Base-by-base conservation (phyloP, 1,140 invertebrate genomes). In the Papilio machaon region DNA sequence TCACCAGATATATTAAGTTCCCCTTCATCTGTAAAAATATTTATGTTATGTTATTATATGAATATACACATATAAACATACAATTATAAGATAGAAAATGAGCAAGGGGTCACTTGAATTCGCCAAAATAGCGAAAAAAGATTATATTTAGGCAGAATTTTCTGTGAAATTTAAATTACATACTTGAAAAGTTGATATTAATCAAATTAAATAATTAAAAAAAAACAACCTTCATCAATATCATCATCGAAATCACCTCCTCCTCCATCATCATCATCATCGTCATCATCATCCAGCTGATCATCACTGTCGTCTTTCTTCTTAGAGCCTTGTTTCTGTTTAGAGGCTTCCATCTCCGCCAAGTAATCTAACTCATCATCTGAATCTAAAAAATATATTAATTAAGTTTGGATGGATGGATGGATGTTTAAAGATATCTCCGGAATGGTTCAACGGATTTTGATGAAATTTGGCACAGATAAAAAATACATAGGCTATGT, bases 321-420 rank as follows among this genome's bases (percentile, higher is more conserved):
- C 88, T 86, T 95, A 83, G 84, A 94, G 87, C 84, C 95, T 87
- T 80, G 92, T 89, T 86, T 91, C 77, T 95, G 91, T 84, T 95
- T 95, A 2, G 90, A 86, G 19, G 95, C 92, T 75, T 95, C 85
- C 86, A 96, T 91, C 81, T 96, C 95, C 9, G 95, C 92, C 84
- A 96, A 87, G 74, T 90, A 96, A 87, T 96, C 96, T 15, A 96
- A 85, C 85, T 96, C 95, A 85, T 96, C 95, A 52, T 94, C 91
- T 0, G 90, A 91, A 73, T 91, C 89, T 80, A 77, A 79, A 38
- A 23, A 52, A 67, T 4, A 77, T 47, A 54, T 67, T 6, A 67
- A 73, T 30, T 74, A 38, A 75, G 73, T 8, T 54, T 43, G 38
- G 38, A 43, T 30, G 23, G 7, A 43, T 43, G 38, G 1, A 43